These are phyloP conservation scores for Tachypleus tridentatus DNA, from an alignment of 1,140 invertebrate genomes.

Conservation along the genomic window DNA sequence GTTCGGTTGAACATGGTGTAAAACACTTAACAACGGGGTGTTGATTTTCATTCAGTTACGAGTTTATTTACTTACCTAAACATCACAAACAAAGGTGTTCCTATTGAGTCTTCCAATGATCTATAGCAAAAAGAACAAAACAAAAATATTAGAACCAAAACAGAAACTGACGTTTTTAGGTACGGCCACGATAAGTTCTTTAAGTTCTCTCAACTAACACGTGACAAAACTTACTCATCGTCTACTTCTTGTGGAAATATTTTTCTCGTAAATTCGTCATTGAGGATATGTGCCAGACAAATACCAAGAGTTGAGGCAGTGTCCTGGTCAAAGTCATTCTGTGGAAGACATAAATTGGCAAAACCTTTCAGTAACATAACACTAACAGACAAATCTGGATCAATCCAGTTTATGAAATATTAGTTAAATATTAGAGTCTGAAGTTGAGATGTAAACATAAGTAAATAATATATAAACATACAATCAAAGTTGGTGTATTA, in stretches of 20 bases:
- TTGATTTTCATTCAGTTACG: too few relatives aligned
- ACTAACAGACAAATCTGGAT: too few relatives aligned
- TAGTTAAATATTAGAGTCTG: too few relatives aligned
- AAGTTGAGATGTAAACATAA: too few relatives aligned
- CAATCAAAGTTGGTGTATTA: too few relatives aligned
- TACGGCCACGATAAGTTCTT: too few relatives aligned
- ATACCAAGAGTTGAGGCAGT: conserved; percentile 40
- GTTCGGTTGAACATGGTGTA: too few relatives aligned
- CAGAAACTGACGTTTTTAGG: not conserved
- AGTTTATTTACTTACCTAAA: conserved; percentile 38
- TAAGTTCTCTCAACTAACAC: not conserved
- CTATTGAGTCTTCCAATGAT: conserved; percentile 56
- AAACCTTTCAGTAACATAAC: too few relatives aligned
- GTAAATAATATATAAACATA: too few relatives aligned
- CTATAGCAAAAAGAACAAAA: conserved; percentile 12
- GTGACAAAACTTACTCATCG: conserved; percentile 36
- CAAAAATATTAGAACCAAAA: conserved; percentile 4
- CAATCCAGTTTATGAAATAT: too few relatives aligned
- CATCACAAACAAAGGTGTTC: conserved; percentile 64
- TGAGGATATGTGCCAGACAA: conserved; percentile 40
- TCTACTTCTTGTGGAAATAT: conserved; percentile 40
- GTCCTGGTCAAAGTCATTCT: conserved; percentile 49
- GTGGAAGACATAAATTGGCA: not conserved
- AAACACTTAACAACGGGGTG: too few relatives aligned
- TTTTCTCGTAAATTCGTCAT: conserved; percentile 37